Conservation (phyloP, 1,140 invertebrate species). For the Aphelenchoides fujianensis region DNA sequence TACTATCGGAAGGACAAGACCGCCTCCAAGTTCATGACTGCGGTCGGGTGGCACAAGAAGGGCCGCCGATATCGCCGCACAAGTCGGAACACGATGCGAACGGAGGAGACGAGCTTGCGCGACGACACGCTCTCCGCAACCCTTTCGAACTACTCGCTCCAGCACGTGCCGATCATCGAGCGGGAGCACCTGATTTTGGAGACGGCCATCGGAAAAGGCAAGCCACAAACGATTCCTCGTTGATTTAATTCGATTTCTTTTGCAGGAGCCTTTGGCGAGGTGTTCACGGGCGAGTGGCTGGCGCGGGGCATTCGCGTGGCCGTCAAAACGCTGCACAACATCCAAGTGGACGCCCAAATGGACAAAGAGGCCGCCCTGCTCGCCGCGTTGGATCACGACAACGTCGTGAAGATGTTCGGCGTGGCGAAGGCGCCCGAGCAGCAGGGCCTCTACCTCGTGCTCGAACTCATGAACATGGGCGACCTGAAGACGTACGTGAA, state of each 20-base stretch:
- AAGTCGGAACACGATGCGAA: slow-evolving; percentile 45
- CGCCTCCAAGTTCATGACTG: neutral
- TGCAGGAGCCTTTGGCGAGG: slow-evolving; percentile 47
- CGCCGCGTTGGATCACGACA: slow-evolving; percentile 39
- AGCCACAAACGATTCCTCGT: neutral
- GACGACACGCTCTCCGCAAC: slow-evolving; percentile 37
- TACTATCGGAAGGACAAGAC: slow-evolving; percentile 27
- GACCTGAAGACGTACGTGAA: slow-evolving; percentile 45
- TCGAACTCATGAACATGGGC: slow-evolving; percentile 47
- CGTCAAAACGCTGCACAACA: slow-evolving; percentile 40
- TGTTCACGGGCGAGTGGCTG: slow-evolving; percentile 39
- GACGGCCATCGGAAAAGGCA: slow-evolving; percentile 41
- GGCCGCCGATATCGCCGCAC: slow-evolving; percentile 16
- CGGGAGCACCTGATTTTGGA: slow-evolving; percentile 31
- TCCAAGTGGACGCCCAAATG: slow-evolving; percentile 41
- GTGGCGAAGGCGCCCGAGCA: slow-evolving; percentile 22
- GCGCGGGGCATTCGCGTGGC: slow-evolving; percentile 31
- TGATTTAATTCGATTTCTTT: slow-evolving; percentile 21
- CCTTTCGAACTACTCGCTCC: slow-evolving; percentile 23
- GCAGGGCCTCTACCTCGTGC: slow-evolving; percentile 31
- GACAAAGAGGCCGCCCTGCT: slow-evolving; percentile 50
- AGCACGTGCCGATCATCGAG: slow-evolving; percentile 47
- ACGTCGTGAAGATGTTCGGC: slow-evolving; percentile 45
- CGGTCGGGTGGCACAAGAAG: slow-evolving; percentile 29
- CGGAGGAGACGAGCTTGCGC: slow-evolving; percentile 49